Conservation (phyloP, 2,888 invertebrate genomes). For the Bruchidius siliquastri region DNA sequence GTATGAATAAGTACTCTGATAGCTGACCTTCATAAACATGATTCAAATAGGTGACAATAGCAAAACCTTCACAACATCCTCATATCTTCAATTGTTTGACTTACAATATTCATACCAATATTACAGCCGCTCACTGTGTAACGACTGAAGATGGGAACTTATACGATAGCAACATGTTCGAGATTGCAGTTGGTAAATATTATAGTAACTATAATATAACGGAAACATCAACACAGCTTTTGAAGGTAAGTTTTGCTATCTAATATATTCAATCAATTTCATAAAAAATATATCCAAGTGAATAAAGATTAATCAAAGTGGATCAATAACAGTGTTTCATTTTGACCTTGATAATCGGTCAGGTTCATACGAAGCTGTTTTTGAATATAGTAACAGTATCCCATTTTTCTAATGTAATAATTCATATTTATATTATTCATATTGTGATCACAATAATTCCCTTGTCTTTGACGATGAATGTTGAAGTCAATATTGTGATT, state of each 20-base stretch:
- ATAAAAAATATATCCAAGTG: neutral
- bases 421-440: no score
- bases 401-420: no score
- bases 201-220: conserved; percentile 29
- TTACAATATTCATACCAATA: neutral
- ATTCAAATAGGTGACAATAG: neutral
- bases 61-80: neutral
- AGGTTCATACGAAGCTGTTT: no score
- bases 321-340: no score
- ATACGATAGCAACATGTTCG: conserved; percentile 14
- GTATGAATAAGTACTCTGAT: no score
- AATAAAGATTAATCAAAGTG: no score
- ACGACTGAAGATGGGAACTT: conserved; percentile 17
- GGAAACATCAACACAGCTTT: conserved; percentile 33
- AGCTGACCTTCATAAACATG: no score
- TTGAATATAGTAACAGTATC: no score
- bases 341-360: no score
- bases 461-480: no score
- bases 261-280: neutral
- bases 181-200: conserved; percentile 38
- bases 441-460: no score
- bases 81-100: neutral
- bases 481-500: no score
- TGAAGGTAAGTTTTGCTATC: conserved; percentile 22
- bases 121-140: conserved; percentile 39